Conservation (phyloP, 1,140 invertebrate genomes). For the Wasmannia auropunctata region DNA sequence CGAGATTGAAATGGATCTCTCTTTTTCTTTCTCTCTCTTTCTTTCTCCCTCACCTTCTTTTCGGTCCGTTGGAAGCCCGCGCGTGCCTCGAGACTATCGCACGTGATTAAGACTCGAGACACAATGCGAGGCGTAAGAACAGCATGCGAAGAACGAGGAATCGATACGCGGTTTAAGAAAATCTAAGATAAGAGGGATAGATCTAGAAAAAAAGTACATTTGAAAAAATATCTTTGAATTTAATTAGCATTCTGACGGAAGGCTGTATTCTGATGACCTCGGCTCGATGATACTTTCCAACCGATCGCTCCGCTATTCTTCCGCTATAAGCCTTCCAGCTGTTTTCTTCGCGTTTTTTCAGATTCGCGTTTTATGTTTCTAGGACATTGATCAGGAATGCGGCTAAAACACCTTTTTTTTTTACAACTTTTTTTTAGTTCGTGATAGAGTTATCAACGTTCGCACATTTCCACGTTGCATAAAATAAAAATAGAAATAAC, state of each 20-base stretch:
- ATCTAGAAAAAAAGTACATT: neutral
- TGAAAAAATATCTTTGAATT: neutral
- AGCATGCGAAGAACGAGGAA: neutral
- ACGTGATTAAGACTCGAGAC: conserved; percentile 29
- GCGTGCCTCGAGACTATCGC: conserved; percentile 29
- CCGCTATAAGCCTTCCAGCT: neutral
- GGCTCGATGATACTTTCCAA: neutral
- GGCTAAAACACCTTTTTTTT: neutral
- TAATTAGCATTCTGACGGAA: neutral
- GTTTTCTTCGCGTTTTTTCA: neutral
- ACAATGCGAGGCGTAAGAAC: conserved; percentile 15
- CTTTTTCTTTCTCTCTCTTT: neutral
- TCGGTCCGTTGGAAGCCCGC: neutral
- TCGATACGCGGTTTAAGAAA: neutral
- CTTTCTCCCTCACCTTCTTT: neutral
- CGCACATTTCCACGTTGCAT: neutral
- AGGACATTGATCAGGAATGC: neutral
- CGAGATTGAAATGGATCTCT: conserved; percentile 25
- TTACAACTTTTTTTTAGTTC: conserved; percentile 28
- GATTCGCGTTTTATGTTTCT: neutral
- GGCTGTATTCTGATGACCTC: neutral
- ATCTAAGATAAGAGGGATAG: neutral
- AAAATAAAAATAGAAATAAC: conserved; percentile 41
- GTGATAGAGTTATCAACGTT: conserved; percentile 42
- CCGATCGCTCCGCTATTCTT: neutral